A percentile compares a stretch with the other conserved stretches of the same genome.
phyloP scores from a whole-genome alignment of 2,113 vertebrate species.

The Phoenicopterus ruber region DNA sequence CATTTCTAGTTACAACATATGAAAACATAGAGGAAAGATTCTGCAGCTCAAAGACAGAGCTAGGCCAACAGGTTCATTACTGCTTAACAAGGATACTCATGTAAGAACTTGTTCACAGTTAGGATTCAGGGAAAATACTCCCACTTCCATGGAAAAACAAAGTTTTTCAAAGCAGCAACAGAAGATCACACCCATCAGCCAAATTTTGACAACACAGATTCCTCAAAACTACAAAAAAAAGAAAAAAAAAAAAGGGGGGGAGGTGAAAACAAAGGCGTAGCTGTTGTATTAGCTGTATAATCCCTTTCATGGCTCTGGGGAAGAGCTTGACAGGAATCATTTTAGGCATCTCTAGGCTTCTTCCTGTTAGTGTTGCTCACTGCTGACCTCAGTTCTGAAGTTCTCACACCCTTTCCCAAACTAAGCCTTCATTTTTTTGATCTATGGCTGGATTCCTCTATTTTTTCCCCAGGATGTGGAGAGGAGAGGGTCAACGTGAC shows the following conservation, averaged over 20 bases:
- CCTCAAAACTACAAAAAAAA: not conserved
- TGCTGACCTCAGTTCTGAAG: not conserved
- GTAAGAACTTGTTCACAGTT: not conserved
- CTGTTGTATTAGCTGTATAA: not conserved
- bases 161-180: not conserved
- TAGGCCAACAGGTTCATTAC: not conserved
- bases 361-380: slow-evolving; percentile 28
- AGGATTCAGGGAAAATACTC: not conserved
- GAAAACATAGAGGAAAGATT: not conserved
- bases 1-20: not conserved
- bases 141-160: not conserved
- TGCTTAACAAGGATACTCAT: not conserved
- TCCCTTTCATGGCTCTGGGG: not conserved
- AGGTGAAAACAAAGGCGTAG: not conserved
- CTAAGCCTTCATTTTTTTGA: not conserved
- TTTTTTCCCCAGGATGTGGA: slow-evolving; percentile 31
- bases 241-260: not conserved
- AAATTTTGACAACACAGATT: not conserved
- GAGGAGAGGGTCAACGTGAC: not conserved
- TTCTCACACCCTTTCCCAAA: slow-evolving; percentile 41
- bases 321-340: not conserved
- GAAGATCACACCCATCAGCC: not conserved
- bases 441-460: not conserved
- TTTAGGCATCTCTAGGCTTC: not conserved
- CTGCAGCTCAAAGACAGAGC: not conserved